Evolutionary conservation across 2,888 invertebrate genomes (phyloP).

Genomic region (Coenonympha glycerion): DNA sequence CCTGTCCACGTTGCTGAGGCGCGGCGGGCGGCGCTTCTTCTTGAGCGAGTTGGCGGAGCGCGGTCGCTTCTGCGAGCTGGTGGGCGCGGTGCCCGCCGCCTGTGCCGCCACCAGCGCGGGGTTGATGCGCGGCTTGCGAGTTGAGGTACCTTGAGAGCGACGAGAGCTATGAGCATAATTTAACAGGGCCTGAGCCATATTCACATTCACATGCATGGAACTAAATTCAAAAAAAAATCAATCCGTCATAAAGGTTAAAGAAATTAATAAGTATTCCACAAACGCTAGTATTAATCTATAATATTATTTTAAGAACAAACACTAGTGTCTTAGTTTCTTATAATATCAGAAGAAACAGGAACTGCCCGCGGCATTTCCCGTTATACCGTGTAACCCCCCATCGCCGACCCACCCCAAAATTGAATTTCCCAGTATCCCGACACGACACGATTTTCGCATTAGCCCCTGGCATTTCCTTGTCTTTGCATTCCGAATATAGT

Average conservation of each 20-base stretch:
- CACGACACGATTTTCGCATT: conserved; percentile 32
- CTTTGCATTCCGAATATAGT: conserved; percentile 10
- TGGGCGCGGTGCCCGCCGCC: conserved; percentile 80
- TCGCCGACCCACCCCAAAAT: conserved; percentile 16
- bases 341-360: too few relatives aligned
- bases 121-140: conserved; percentile 95
- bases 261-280: too few relatives aligned
- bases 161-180: neutral
- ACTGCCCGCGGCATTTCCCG: conserved; percentile 38
- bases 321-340: too few relatives aligned
- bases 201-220: too few relatives aligned
- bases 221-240: too few relatives aligned
- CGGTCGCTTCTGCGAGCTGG: conserved; percentile 65
- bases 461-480: conserved; percentile 21
- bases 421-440: conserved; percentile 26
- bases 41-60: conserved; percentile 76
- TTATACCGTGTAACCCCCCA: conserved; percentile 96
- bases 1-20: conserved; percentile 94
- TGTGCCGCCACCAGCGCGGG: conserved; percentile 97
- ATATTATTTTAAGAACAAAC: too few relatives aligned
- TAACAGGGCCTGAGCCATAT: neutral
- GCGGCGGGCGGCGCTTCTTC: conserved; percentile 82
- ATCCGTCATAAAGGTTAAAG: too few relatives aligned
- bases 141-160: conserved; percentile 82
- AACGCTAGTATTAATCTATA: too few relatives aligned